Evolutionary conservation across 2,797 vertebrate species (phyloP).

Genomic region (Pteropus rufus): DNA sequence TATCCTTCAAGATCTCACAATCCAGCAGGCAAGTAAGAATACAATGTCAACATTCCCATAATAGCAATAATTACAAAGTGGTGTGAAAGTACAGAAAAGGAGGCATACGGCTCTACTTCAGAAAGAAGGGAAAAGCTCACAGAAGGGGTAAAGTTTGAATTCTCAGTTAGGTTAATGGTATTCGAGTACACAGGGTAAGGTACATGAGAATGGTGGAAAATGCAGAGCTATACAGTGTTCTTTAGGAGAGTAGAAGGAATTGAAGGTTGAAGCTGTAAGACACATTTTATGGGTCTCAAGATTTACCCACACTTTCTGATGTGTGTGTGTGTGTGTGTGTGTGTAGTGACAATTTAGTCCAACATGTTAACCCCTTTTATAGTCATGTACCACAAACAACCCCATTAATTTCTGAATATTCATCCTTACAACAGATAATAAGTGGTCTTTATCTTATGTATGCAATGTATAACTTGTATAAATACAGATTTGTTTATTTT

Average conservation of each 20-base stretch:
- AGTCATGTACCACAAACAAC: not conserved
- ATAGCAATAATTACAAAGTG: not conserved
- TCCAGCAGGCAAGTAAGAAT: not conserved
- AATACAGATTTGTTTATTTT: slow-evolving; percentile 32
- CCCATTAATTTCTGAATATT: slow-evolving; percentile 19
- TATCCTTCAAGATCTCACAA: not conserved
- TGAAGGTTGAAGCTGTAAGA: not conserved
- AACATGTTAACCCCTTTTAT: not conserved
- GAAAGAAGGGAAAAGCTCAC: not conserved
- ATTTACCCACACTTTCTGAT: not conserved
- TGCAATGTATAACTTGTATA: not conserved
- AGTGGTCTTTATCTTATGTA: not conserved
- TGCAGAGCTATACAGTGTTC: not conserved
- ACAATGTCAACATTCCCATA: not conserved
- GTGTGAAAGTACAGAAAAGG: not conserved
- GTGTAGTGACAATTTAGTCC: not conserved
- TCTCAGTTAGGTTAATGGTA: not conserved
- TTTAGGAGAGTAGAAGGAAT: not conserved
- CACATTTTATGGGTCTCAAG: not conserved
- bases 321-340: not conserved
- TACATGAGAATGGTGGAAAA: not conserved
- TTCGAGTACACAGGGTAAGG: not conserved
- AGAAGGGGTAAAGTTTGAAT: not conserved
- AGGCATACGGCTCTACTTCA: not conserved
- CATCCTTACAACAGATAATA: not conserved